Evolutionary conservation across 1,140 invertebrate species (phyloP).

Genomic region (roundworm (Caenorhabditis elegans)): DNA sequence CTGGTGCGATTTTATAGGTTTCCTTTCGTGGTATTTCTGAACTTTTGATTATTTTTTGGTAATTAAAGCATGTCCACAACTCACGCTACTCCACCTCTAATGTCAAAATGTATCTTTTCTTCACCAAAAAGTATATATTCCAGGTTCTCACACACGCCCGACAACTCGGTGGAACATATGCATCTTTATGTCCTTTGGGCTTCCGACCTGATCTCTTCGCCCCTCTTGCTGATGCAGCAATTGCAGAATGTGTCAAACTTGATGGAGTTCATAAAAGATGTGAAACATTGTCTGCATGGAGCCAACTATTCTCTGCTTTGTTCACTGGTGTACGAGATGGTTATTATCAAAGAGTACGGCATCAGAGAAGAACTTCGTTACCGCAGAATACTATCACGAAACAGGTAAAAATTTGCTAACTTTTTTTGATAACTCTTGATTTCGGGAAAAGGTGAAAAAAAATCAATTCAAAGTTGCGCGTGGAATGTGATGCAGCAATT

Average conservation of each 20-base stretch:
- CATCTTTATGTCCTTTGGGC: conserved; percentile 55
- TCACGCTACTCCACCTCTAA: no score
- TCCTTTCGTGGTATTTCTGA: no score
- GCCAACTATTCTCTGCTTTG: conserved; percentile 55
- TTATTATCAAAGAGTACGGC: conserved; percentile 41
- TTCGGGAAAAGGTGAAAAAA: no score
- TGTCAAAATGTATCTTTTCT: no score
- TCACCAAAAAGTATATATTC: not conserved
- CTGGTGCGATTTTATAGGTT: no score
- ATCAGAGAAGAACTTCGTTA: conserved; percentile 46
- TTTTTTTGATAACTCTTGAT: no score
- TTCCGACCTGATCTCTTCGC: conserved; percentile 64
- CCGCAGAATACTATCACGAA: conserved; percentile 55
- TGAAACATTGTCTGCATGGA: conserved; percentile 62
- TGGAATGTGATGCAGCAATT: no score
- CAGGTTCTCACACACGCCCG: conserved; percentile 58
- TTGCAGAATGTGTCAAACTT: conserved; percentile 63
- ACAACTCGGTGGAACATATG: conserved; percentile 57
- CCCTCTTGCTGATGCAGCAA: conserved; percentile 60
- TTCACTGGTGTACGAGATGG: conserved; percentile 46
- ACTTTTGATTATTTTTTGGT: no score
- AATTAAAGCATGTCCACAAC: no score
- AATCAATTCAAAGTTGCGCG: no score
- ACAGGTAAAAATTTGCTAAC: conserved; percentile 12
- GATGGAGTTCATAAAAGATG: conserved; percentile 62